Evolutionary conservation across 2,113 vertebrate species (phyloP), one percentile per base, ranked within the genome.

Genomic region (Dissostichus mawsoni): DNA sequence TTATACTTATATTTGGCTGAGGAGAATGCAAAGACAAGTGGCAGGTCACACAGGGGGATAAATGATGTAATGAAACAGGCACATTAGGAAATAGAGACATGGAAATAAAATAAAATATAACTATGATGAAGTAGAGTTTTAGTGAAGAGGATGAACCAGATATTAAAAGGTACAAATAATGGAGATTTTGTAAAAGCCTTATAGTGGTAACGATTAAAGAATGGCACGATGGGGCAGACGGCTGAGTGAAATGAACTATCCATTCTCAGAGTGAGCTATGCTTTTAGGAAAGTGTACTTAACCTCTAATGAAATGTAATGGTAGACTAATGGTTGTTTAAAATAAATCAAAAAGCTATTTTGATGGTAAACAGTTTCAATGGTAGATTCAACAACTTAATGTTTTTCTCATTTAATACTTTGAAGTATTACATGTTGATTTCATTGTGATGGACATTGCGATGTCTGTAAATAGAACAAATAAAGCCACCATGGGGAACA

Each of bases 1-100:
- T 96, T 95, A 96, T 94, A 95, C 92, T 95, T 95, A 96, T 94
- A 95, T 95, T 95, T 96, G 91, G 95, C 95, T 95, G 93, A 94
- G 94, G 89, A 94, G 90, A 95, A 94, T 94, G 92, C 91, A 95
- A 94, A 96, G 93, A 95, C 93, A 95, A 91, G 93, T 94, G 92
- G 94, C 90, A 93, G 89, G 93, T 95, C 95, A 95, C 93, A 91
- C 89, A 87, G 90, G 88, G 90, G 87, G 86, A 94, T 51, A 92
- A 80, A 92, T 74, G 86, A 89, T 89, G 87, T 73, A 82, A 86
- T 91, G 91, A 92, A 79, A 89, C 72, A 88, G 63, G 90, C 74
- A 91, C 87, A 93, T 85, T 89, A 92, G 88, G 87, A 90, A 77
- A 84, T 63, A 87, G 80, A 89, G 78, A 88, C 89, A 92, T 70